phyloP scores from a whole-genome alignment of 2,888 invertebrate species.

The Volucella zonaria region DNA sequence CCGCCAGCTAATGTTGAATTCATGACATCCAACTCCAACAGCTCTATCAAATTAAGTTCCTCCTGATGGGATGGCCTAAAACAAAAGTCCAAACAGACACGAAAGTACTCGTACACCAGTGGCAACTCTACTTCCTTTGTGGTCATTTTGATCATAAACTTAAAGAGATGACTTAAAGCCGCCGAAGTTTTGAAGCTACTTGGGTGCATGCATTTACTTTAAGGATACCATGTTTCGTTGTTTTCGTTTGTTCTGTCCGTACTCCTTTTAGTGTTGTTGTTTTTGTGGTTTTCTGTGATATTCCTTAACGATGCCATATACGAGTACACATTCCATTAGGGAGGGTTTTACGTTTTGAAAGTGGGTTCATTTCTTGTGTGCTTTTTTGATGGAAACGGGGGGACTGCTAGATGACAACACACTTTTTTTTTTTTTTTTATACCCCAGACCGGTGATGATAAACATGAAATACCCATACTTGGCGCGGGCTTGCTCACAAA shows the following conservation, averaged over 20 bases:
- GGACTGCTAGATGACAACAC: constrained; percentile 54
- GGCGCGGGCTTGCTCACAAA: constrained; percentile 21
- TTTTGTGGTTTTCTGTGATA: constrained; percentile 11
- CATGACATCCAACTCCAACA: neutral
- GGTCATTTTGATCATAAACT: constrained; percentile 24
- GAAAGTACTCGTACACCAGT: neutral
- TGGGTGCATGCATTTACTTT: constrained; percentile 49
- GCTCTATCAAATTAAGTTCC: neutral
- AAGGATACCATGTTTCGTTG: neutral
- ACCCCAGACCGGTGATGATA: constrained; percentile 28
- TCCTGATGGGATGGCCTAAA: too few species aligned
- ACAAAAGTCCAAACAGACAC: too few species aligned
- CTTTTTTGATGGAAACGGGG: neutral
- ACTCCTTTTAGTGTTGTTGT: neutral
- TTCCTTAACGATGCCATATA: constrained; percentile 52
- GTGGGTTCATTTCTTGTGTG: constrained; percentile 14
- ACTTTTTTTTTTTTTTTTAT: constrained; percentile 44
- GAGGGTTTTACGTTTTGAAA: constrained; percentile 31
- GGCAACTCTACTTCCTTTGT: neutral
- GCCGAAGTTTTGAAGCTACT: neutral
- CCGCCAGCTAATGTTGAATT: too few species aligned
- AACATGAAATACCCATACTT: constrained; percentile 52
- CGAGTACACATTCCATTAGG: constrained; percentile 60
- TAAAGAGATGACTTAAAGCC: constrained; percentile 61
- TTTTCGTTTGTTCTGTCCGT: too few species aligned